These are phyloP conservation scores for Parambassis ranga DNA, from an alignment of 2,797 vertebrate genomes.

Conservation along the genomic window DNA sequence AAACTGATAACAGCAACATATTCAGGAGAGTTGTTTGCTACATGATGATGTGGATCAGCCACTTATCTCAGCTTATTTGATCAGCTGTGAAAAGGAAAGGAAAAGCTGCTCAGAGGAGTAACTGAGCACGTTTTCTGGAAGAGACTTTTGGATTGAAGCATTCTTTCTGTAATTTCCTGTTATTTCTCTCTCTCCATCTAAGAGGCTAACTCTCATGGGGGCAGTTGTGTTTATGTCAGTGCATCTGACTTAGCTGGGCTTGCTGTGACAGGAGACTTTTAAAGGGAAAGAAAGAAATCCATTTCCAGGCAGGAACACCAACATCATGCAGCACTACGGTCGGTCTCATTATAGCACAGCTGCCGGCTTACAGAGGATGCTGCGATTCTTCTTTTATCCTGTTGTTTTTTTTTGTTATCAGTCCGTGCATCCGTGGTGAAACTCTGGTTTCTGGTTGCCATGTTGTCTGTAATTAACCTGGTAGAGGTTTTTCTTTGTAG, in stretches of 20 bases:
- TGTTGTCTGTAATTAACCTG: slow-evolving; percentile 60
- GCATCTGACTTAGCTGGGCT: slow-evolving; percentile 30
- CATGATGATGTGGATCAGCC: no score
- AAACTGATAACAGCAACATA: no score
- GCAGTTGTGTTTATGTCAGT: slow-evolving; percentile 63
- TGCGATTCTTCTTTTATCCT: slow-evolving; percentile 12
- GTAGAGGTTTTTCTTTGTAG: slow-evolving; percentile 47
- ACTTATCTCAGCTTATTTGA: neutral
- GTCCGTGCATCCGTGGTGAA: slow-evolving; percentile 43
- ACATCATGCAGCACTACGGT: slow-evolving; percentile 10
- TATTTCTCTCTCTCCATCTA: slow-evolving; percentile 43
- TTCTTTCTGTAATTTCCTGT: slow-evolving; percentile 69
- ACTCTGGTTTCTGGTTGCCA: slow-evolving; percentile 64
- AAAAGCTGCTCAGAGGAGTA: slow-evolving; percentile 9
- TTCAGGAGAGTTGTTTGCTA: no score
- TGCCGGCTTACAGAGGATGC: slow-evolving; percentile 3
- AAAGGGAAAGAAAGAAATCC: slow-evolving; percentile 23
- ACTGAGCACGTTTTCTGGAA: slow-evolving; percentile 39
- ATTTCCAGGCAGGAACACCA: neutral
- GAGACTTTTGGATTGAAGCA: slow-evolving; percentile 47
- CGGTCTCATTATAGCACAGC: neutral
- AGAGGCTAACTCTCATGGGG: slow-evolving; percentile 62
- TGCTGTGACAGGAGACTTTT: slow-evolving; percentile 39
- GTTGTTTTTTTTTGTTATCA: no score
- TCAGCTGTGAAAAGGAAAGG: neutral